Evolutionary conservation across 2,888 invertebrate species (phyloP), one percentile per base, ranked within the genome.

Genomic region (Trachelus troglodyta): DNA sequence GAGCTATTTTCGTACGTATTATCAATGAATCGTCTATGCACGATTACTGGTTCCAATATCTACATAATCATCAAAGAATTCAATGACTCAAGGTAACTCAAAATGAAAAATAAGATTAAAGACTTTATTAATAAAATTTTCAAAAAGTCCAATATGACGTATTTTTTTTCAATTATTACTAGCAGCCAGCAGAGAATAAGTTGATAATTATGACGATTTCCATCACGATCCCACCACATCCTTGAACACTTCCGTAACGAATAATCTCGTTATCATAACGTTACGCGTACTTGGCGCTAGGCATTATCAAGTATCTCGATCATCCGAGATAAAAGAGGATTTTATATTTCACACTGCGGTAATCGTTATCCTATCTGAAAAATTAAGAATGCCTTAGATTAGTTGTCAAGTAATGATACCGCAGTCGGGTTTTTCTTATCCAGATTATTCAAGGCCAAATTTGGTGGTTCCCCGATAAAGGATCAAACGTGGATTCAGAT

Each of bases 181-280:
- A 23, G 0, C 9, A 56, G 9, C 23, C 9, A 23, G 23, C 4
- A 23, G 1, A 0, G 40, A 23, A 56, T 0, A 23, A 23, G 56
- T 56, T 9, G 1, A 6, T 2, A 2, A 56, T 23, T 23, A 23
- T 23, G 56, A 81, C 79, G 79, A 82, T 81, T 82, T 73, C 74
- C 68, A 37, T 74, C 73, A 73, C 75, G 76, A 82, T 75, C 79
- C 78, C 34, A 71, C 75, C 79, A 73, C 78, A 79, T 80, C 77
- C 75, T 81, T 69, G 34, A 73, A 77, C 75, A 80, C 56, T 78
- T 76, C 69, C 37, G 69, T 69, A 71, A 71, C 76, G 79, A 81
- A 76, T 81, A 82, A 80, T 79, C 80, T 56, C 23, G 56, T 56
- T 9, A 23, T 15, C 56, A 9, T 56, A 56, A 56, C 9, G 56